A percentile compares a stretch with the other conserved stretches of the same genome.
phyloP scores from a whole-genome alignment of 2,797 vertebrate genomes.

The Sebastes kiyomatsui region DNA sequence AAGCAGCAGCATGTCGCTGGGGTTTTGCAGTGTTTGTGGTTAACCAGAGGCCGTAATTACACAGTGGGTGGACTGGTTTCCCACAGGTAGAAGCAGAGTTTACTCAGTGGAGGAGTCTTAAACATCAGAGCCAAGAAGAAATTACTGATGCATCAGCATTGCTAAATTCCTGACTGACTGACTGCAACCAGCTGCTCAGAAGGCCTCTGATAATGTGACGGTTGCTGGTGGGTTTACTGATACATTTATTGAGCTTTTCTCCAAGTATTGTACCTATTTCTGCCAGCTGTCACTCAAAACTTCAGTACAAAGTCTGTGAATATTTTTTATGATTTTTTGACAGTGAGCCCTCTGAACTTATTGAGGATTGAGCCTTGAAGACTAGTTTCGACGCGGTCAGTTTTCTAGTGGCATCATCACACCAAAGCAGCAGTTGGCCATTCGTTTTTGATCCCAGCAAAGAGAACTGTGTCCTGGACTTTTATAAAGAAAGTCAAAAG shows the following conservation, averaged over 20 bases:
- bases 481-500: neutral
- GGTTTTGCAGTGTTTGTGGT: conserved; percentile 42
- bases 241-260: neutral
- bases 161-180: neutral
- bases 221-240: neutral
- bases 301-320: neutral
- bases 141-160: conserved; percentile 35
- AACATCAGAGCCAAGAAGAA: conserved; percentile 12
- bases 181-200: neutral
- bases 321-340: neutral
- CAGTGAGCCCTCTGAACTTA: neutral
- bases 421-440: neutral
- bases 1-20: conserved; percentile 3
- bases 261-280: neutral
- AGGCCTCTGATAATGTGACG: neutral
- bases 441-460: neutral
- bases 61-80: conserved; percentile 25
- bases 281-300: neutral
- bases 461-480: neutral
- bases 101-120: conserved; percentile 7
- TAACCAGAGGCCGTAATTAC: conserved; percentile 46
- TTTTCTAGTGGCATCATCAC: neutral
- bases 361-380: too few species aligned
- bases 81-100: conserved; percentile 42
- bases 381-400: neutral